phyloP scores from a whole-genome alignment of 2,797 vertebrate species.

The Myotis myotis region DNA sequence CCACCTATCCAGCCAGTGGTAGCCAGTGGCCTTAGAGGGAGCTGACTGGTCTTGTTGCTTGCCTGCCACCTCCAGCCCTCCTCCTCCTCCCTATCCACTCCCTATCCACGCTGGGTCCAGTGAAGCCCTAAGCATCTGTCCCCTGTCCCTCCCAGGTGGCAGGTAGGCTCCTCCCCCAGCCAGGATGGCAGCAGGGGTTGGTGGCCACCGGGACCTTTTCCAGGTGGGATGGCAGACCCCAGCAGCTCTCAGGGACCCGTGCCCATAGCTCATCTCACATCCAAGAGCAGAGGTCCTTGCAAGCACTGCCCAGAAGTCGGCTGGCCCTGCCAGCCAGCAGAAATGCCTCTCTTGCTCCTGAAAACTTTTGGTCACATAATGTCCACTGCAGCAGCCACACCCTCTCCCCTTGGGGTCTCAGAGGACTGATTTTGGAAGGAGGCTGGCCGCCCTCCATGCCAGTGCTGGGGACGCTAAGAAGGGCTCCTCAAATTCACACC shows the following conservation, averaged over 20 bases:
- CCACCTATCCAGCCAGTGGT: conserved; percentile 90
- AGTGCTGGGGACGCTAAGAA: not conserved
- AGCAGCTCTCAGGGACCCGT: accelerated
- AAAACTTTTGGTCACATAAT: not conserved
- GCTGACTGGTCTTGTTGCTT: accelerated
- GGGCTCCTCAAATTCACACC: not conserved
- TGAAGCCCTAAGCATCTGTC: not conserved
- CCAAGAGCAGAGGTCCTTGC: not conserved
- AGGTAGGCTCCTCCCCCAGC: not conserved
- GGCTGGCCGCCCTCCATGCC: not conserved
- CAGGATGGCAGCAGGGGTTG: not conserved
- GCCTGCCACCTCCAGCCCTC: not conserved
- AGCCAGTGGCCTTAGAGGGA: conserved; percentile 87
- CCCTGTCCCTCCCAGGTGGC: not conserved
- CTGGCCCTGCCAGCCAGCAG: accelerated
- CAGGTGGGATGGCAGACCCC: too few species aligned
- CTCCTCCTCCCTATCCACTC: not conserved
- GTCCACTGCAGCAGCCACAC: accelerated
- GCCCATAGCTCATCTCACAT: not conserved
- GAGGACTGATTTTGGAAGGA: not conserved
- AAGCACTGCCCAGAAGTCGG: not conserved
- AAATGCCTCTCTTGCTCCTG: not conserved
- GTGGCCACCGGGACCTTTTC: not conserved
- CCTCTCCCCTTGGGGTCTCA: not conserved
- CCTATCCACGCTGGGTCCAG: not conserved